phyloP scores from a whole-genome alignment of 1,140 invertebrate genomes.

The Pseudachorutes palmiensis region DNA sequence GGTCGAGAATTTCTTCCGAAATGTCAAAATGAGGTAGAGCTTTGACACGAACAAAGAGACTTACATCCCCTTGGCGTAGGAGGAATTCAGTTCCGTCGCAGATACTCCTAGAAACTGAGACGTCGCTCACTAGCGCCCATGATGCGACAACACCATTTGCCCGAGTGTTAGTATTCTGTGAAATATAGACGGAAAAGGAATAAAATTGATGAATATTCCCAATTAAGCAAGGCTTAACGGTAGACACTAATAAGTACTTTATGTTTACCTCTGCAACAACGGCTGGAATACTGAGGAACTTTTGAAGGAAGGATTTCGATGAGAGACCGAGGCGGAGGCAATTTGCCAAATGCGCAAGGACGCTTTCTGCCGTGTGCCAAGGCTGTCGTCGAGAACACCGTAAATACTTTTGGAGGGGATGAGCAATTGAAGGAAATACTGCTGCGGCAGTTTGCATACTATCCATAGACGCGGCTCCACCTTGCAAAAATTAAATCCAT shows the following conservation, averaged over 20 bases:
- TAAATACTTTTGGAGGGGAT: conserved; percentile 91
- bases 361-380: conserved; percentile 84
- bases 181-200: too few relatives aligned
- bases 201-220: too few relatives aligned
- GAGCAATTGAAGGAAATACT: conserved; percentile 90
- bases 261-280: too few relatives aligned
- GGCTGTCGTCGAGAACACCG: conserved; percentile 90
- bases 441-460: conserved; percentile 92
- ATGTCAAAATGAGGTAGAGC: not conserved
- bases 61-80: not conserved
- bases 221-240: too few relatives aligned
- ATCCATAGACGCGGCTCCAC: conserved; percentile 64
- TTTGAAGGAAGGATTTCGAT: conserved; percentile 34
- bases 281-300: conserved; percentile 38
- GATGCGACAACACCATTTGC: too few relatives aligned
- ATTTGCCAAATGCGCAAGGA: conserved; percentile 72
- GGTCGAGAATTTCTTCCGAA: not conserved
- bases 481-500: conserved; percentile 36
- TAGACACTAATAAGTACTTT: not conserved
- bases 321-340: conserved; percentile 81
- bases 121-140: not conserved
- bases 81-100: not conserved
- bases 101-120: not conserved
- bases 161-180: too few relatives aligned
- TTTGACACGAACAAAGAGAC: not conserved